A percentile compares a stretch with the other conserved stretches of the same genome.
These are phyloP conservation scores for Phorcus lineatus DNA, from an alignment of 2,888 invertebrate species.

Conservation along the genomic window DNA sequence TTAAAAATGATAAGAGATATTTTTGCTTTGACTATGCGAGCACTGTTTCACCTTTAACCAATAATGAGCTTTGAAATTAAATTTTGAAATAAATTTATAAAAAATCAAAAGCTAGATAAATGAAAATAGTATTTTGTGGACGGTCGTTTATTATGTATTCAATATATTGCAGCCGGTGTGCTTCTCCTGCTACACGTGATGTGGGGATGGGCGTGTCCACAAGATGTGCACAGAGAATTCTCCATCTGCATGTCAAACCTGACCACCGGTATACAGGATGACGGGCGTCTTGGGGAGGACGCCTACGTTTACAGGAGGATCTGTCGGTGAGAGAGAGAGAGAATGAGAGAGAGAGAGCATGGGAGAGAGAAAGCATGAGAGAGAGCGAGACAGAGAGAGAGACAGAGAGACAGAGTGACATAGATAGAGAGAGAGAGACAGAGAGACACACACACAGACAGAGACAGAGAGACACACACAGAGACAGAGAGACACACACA, in stretches of 20 bases:
- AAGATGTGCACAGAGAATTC: neutral
- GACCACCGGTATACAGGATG: neutral
- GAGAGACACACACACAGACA: too few relatives aligned
- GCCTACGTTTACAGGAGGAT: neutral
- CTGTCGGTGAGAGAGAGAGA: neutral
- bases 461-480: neutral
- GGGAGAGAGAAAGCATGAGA: too few relatives aligned
- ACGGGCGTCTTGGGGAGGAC: neutral
- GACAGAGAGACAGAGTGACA: neutral
- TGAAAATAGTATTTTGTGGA: too few relatives aligned
- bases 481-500: neutral
- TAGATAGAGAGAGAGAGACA: neutral
- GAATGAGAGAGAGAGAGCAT: neutral
- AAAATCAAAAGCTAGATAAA: too few relatives aligned
- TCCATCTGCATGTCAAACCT: conserved; percentile 10
- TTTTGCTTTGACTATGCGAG: too few relatives aligned
- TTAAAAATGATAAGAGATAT: too few relatives aligned
- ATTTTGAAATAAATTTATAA: too few relatives aligned
- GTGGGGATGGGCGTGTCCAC: neutral
- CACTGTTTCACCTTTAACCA: too few relatives aligned
- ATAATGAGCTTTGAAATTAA: too few relatives aligned
- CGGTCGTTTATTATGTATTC: too few relatives aligned
- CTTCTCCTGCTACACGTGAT: neutral
- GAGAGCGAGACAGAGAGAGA: neutral
- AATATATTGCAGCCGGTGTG: neutral